phyloP scores from a whole-genome alignment of 1,140 invertebrate species.

The Aricia agestis region DNA sequence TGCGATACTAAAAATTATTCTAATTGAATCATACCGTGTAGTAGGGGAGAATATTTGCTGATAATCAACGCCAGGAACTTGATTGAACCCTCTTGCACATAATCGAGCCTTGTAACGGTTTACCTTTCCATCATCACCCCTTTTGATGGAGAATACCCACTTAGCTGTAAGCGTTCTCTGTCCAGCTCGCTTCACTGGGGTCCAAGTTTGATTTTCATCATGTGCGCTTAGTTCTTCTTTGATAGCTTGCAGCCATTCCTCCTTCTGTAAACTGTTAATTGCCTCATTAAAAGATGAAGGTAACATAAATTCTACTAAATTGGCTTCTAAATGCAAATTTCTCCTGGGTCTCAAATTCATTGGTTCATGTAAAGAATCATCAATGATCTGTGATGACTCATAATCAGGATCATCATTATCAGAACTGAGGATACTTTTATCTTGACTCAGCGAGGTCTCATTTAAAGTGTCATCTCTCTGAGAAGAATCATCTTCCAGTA shows the following conservation, averaged over 20 bases:
- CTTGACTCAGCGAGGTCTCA: too few relatives aligned
- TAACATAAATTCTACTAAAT: too few relatives aligned
- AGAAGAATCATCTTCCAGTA: too few relatives aligned
- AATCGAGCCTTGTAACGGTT: conserved; percentile 34
- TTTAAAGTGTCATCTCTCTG: too few relatives aligned
- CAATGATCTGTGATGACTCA: too few relatives aligned
- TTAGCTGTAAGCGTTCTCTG: conserved; percentile 31
- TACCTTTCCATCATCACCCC: conserved; percentile 25
- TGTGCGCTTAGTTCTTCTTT: conserved; percentile 28
- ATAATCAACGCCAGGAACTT: conserved; percentile 59
- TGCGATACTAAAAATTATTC: conserved; percentile 55
- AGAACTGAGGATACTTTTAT: too few relatives aligned
- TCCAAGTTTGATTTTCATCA: conserved; percentile 34
- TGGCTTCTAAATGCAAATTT: too few relatives aligned
- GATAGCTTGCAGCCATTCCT: conserved; percentile 25
- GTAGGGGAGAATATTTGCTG: conserved; percentile 66
- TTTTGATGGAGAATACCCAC: conserved; percentile 30
- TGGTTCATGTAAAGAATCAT: too few relatives aligned
- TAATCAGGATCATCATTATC: too few relatives aligned
- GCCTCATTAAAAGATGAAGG: too few relatives aligned
- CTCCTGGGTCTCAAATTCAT: too few relatives aligned
- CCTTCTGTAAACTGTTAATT: too few relatives aligned
- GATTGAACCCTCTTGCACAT: conserved; percentile 35
- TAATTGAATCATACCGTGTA: conserved; percentile 47
- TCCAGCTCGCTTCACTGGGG: conserved; percentile 22